These are phyloP conservation scores for Aproaerema taeniolella DNA, from an alignment of 2,888 invertebrate genomes.

Conservation along the genomic window DNA sequence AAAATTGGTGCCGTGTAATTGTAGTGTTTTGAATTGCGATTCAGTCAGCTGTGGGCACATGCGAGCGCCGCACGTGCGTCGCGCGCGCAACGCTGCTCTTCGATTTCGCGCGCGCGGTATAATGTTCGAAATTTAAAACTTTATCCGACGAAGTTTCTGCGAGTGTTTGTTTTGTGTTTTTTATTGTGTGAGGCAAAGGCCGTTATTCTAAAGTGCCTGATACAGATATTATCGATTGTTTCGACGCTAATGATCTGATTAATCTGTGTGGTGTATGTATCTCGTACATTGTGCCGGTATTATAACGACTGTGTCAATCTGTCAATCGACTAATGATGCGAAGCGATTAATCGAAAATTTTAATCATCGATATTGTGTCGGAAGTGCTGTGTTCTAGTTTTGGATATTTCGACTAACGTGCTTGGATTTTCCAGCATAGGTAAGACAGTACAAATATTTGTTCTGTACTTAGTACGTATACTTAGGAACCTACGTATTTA, in stretches of 20 bases:
- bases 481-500: too few relatives aligned
- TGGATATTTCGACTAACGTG: conserved; percentile 31
- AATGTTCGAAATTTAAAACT: conserved; percentile 26
- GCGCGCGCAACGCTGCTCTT: conserved; percentile 57
- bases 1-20: conserved; percentile 62
- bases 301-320: conserved; percentile 29
- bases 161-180: conserved; percentile 1
- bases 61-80: conserved; percentile 63
- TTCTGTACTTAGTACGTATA: too few relatives aligned
- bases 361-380: conserved; percentile 25
- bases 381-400: conserved; percentile 32
- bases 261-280: conserved; percentile 25
- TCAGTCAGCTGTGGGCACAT: conserved; percentile 73
- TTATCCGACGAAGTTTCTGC: too few relatives aligned
- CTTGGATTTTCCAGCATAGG: conserved; percentile 29
- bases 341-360: conserved; percentile 27
- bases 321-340: conserved; percentile 28
- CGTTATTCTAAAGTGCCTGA: conserved; percentile 14
- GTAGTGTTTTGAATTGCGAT: conserved; percentile 70
- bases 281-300: conserved; percentile 26
- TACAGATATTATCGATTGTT: conserved; percentile 14
- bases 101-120: conserved; percentile 49
- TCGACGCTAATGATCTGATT: conserved; percentile 27
- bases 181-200: conserved; percentile 12
- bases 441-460: too few relatives aligned